Evolutionary conservation across 2,113 vertebrate genomes (phyloP), one percentile per base, ranked within the genome.

Genomic region (Stegostoma tigrinum): DNA sequence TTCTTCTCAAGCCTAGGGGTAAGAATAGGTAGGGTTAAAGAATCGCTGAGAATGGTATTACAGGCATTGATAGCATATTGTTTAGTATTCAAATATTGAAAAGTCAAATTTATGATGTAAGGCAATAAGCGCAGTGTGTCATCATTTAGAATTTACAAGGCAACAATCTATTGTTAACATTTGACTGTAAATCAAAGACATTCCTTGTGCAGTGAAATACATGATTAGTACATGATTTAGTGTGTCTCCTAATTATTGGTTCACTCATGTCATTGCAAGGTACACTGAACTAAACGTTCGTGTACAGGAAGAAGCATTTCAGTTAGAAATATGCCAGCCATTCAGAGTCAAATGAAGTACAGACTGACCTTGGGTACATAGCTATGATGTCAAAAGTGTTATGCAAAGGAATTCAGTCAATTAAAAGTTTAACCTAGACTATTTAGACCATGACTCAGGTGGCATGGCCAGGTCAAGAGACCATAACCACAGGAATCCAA

Each of bases 401-500:
- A 70, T 24, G 14, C 19, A 94, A 94, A 67, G 7, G 23, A 70
- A 42, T 3, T 24, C 38, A 70, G 67, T 70, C 24, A 70, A 94
- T 48, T 38, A 45, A 70, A 94, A 48, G 38, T 70, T 94, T 94
- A 70, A 70, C n/a, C 70, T 48, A 14, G 64, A 42, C 64, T 94
- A 19, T 42, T 27, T 70, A 70, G 64, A 4, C 91, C 91, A 67
- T 96, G 95, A 96, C 78, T 96, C 91, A 89, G 30, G 96, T 96
- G 95, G 96, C 96, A 96, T 96, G 93, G 55, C 75, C 96, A 97
- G 94, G 0, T 17, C 95, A 97, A 97, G 96, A 97, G 96, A 97
- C 96, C 96, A 97, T 97, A 97, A 96, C 96, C 90, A 70, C 96
- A 98, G 97, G 97, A 97, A 97, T 30, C 96, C 96, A 97, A 96